Evolutionary conservation across 2,797 vertebrate genomes (phyloP).

Genomic region (Anomalospiza imberbis): DNA sequence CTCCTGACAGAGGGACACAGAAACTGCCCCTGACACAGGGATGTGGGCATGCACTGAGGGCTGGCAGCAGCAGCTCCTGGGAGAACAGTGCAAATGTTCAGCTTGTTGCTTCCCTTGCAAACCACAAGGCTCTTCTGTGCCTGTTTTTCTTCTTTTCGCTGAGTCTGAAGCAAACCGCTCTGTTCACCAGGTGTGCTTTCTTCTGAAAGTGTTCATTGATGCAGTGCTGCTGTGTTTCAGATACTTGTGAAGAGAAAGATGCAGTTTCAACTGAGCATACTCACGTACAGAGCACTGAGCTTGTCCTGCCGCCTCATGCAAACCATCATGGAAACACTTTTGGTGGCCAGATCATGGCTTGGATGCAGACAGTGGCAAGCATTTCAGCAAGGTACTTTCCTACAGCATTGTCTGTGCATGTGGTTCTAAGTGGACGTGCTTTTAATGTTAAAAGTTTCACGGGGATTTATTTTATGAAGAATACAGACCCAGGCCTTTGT

Average conservation of each 20-base stretch:
- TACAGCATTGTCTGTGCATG: not conserved
- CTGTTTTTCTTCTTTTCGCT: not conserved
- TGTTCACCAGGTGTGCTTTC: not conserved
- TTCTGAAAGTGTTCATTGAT: not conserved
- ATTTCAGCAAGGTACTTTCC: constrained; percentile 77
- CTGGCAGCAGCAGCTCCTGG: not conserved
- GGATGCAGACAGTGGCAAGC: constrained; percentile 78
- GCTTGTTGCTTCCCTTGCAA: not conserved
- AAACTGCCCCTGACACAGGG: not conserved
- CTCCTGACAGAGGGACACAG: no score
- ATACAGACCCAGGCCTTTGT: not conserved
- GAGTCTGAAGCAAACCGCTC: not conserved
- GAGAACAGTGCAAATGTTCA: not conserved
- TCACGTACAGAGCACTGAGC: constrained; percentile 75
- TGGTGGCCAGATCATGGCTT: constrained; percentile 82
- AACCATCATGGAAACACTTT: constrained; percentile 83
- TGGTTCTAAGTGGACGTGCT: not conserved
- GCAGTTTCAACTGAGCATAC: constrained; percentile 60
- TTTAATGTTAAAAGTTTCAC: not conserved
- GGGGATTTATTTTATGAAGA: not conserved
- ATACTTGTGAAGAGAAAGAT: constrained; percentile 35
- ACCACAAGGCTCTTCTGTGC: not conserved
- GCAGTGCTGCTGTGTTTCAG: constrained; percentile 21
- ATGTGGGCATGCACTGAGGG: not conserved
- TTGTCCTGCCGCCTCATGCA: constrained; percentile 78